These are phyloP conservation scores for Gymnobelideus leadbeateri DNA, from an alignment of 2,113 vertebrate species.

Conservation along the genomic window DNA sequence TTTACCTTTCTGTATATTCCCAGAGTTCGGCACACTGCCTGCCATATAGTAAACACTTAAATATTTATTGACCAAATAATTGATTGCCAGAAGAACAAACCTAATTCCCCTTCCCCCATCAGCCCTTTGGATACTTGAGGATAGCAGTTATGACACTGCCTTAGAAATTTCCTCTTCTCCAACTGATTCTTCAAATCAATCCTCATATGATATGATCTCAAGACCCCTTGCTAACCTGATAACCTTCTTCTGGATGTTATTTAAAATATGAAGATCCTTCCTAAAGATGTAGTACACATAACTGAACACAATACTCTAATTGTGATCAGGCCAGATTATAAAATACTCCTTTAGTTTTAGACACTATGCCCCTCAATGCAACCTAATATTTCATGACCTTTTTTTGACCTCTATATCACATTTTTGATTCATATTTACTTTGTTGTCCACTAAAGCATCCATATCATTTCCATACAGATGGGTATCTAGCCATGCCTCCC, in stretches of 20 bases:
- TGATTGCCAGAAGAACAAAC: not conserved
- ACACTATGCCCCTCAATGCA: not conserved
- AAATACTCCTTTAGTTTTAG: not conserved
- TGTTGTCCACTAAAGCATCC: not conserved
- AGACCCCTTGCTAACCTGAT: not conserved
- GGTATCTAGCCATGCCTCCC: not conserved
- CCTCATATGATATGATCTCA: not conserved
- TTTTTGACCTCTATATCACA: not conserved
- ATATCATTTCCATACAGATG: not conserved
- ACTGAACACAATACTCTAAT: not conserved
- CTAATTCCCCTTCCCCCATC: not conserved
- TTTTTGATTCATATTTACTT: not conserved
- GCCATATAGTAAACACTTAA: not conserved
- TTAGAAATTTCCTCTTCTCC: not conserved
- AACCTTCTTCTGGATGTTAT: not conserved
- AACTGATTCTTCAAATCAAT: not conserved
- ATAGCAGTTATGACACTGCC: not conserved
- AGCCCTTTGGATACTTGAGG: not conserved
- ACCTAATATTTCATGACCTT: not conserved
- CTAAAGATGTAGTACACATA: not conserved
- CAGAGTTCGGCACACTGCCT: not conserved
- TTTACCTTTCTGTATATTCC: not conserved
- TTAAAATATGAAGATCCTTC: not conserved
- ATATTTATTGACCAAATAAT: not conserved
- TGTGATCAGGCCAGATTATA: not conserved